Conservation (phyloP, 1,140 invertebrate genomes). For the Piezodorus guildinii region DNA sequence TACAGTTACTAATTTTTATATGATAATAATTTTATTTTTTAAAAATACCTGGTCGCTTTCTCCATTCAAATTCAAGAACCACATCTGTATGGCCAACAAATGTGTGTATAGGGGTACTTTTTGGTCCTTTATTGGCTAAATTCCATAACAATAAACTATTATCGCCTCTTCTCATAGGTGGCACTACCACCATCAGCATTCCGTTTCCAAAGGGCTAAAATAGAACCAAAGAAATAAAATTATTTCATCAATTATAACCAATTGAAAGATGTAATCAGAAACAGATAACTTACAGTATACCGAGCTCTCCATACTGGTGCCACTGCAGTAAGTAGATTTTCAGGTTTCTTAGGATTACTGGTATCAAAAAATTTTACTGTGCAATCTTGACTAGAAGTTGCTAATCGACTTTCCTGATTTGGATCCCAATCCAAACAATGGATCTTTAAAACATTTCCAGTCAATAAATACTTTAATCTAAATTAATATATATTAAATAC, state of each 20-base stretch:
- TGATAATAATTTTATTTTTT: background rate
- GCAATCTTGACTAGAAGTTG: conserved; percentile 88
- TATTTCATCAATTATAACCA: too few relatives aligned
- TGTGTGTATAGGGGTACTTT: conserved; percentile 59
- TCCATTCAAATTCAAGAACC: conserved; percentile 89
- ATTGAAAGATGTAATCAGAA: background rate
- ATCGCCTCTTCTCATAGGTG: conserved; percentile 63
- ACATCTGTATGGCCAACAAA: conserved; percentile 89
- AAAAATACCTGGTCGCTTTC: conserved; percentile 32
- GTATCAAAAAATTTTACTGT: conserved; percentile 92
- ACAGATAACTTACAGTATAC: conserved; percentile 53
- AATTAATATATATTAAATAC: too few relatives aligned
- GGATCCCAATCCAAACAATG: conserved; percentile 91
- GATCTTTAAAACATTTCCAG: conserved; percentile 55
- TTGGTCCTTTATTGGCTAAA: conserved; percentile 44
- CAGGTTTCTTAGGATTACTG: conserved; percentile 64
- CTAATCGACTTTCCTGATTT: conserved; percentile 67
- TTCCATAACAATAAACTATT: conserved; percentile 76
- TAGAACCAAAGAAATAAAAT: background rate
- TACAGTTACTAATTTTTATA: too few relatives aligned
- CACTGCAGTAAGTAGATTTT: conserved; percentile 68
- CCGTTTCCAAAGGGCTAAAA: conserved; percentile 80
- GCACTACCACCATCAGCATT: conserved; percentile 77
- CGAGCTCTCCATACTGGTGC: conserved; percentile 88
- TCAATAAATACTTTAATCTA: too few relatives aligned